phyloP scores from a whole-genome alignment of 2,888 invertebrate species.

The Spodoptera exigua region DNA sequence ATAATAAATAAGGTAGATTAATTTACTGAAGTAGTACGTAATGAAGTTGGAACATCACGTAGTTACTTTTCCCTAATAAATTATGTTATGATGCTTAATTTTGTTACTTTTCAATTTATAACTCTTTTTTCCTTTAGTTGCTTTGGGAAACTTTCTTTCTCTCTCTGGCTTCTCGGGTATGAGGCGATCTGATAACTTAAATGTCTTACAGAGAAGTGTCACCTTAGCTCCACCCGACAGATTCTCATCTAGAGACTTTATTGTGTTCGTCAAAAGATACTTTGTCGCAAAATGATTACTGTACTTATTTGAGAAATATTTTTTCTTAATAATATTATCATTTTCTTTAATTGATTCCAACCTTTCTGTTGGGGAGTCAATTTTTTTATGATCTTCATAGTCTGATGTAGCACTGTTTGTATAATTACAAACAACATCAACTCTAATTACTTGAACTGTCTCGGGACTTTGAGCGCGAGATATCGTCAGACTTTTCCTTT shows the following conservation, averaged over 20 bases:
- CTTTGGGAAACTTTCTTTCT: slow-evolving; percentile 33
- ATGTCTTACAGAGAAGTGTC: slow-evolving; percentile 84
- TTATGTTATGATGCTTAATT: slow-evolving; percentile 24
- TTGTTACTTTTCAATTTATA: slow-evolving; percentile 35
- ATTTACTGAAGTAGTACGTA: too few species aligned
- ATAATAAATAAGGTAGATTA: too few species aligned
- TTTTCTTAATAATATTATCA: slow-evolving; percentile 61
- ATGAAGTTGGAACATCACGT: too few species aligned
- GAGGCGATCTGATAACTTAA: slow-evolving; percentile 74
- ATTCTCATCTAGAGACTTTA: slow-evolving; percentile 80
- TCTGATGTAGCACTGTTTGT: slow-evolving; percentile 66
- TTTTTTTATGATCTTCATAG: slow-evolving; percentile 67
- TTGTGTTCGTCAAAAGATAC: slow-evolving; percentile 80
- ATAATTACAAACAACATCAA: slow-evolving; percentile 84
- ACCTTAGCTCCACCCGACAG: slow-evolving; percentile 81
- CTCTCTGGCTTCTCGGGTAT: slow-evolving; percentile 51
- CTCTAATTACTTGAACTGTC: slow-evolving; percentile 85
- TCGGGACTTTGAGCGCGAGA: slow-evolving; percentile 84
- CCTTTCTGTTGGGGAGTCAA: slow-evolving; percentile 35
- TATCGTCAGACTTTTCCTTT: slow-evolving; percentile 83
- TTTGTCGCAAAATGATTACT: slow-evolving; percentile 71
- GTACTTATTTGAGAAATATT: slow-evolving; percentile 77
- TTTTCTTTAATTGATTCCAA: slow-evolving; percentile 57
- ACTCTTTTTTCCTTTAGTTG: slow-evolving; percentile 38
- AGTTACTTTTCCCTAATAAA: slow-evolving; percentile 10